phyloP scores from a whole-genome alignment of 2,113 vertebrate species.

The Halcyon malimbica region DNA sequence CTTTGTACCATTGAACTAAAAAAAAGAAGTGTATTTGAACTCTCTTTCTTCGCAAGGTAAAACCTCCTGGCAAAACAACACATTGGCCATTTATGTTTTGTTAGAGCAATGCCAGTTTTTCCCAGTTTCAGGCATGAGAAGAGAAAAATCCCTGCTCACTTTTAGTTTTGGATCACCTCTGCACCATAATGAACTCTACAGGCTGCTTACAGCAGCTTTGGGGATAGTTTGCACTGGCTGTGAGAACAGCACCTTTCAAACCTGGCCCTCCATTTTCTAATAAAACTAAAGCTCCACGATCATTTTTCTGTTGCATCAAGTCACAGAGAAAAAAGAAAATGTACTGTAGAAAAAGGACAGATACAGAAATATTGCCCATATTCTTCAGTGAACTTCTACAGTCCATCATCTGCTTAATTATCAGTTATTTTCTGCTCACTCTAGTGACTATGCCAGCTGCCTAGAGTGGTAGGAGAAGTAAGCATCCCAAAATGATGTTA shows the following conservation, averaged over 20 bases:
- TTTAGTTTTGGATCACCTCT: constrained; percentile 14
- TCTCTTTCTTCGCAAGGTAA: neutral
- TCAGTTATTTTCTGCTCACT: neutral
- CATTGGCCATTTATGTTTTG: neutral
- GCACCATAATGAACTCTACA: neutral
- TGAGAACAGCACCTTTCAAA: neutral
- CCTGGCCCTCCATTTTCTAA: neutral
- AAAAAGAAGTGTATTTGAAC: neutral
- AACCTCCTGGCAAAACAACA: neutral
- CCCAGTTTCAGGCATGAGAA: neutral
- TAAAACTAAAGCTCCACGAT: neutral
- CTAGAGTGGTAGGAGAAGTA: neutral
- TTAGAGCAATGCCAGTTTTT: neutral
- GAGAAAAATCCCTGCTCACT: neutral
- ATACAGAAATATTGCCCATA: neutral
- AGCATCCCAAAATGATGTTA: constrained; percentile 8
- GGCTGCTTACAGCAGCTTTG: constrained; percentile 22
- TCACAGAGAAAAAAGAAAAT: neutral
- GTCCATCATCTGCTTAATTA: neutral
- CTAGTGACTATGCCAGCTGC: neutral
- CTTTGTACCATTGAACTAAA: neutral
- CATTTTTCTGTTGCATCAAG: neutral
- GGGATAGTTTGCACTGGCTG: neutral
- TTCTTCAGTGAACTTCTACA: neutral
- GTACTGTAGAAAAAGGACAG: neutral